Evolutionary conservation across 1,140 invertebrate genomes (phyloP).

Genomic region (Belonocnema kinseyi): DNA sequence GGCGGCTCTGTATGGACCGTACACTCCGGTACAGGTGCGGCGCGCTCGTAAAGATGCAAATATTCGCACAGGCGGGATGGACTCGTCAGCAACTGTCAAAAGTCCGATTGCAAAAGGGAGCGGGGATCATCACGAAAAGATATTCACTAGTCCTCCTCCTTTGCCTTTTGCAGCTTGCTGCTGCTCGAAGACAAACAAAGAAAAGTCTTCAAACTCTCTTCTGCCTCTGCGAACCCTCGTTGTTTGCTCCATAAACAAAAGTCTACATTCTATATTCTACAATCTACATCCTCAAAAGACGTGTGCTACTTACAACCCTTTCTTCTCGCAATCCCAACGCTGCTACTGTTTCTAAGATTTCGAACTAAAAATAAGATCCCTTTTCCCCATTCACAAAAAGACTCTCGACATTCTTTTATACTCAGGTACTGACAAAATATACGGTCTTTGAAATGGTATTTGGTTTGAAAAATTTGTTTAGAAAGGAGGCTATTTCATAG

Average conservation of each 20-base stretch:
- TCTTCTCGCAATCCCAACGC: neutral
- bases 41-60: constrained; percentile 71
- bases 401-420: neutral
- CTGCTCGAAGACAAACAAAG: constrained; percentile 62
- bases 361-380: neutral
- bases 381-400: neutral
- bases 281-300: constrained; percentile 8
- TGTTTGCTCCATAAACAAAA: constrained; percentile 22
- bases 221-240: neutral
- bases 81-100: constrained; percentile 69
- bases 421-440: neutral
- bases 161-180: constrained; percentile 40
- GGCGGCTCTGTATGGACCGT: constrained; percentile 8
- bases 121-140: constrained; percentile 30
- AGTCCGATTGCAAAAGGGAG: constrained; percentile 61
- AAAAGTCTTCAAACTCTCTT: constrained; percentile 39
- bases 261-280: neutral
- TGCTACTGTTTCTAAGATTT: constrained; percentile 19
- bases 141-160: constrained; percentile 29
- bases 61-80: constrained; percentile 56
- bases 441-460: neutral
- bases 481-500: too few relatives aligned
- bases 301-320: constrained; percentile 8
- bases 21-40: constrained; percentile 60
- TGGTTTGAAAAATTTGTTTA: too few relatives aligned